phyloP scores from a whole-genome alignment of 2,888 invertebrate genomes.

The Parnassius apollo region DNA sequence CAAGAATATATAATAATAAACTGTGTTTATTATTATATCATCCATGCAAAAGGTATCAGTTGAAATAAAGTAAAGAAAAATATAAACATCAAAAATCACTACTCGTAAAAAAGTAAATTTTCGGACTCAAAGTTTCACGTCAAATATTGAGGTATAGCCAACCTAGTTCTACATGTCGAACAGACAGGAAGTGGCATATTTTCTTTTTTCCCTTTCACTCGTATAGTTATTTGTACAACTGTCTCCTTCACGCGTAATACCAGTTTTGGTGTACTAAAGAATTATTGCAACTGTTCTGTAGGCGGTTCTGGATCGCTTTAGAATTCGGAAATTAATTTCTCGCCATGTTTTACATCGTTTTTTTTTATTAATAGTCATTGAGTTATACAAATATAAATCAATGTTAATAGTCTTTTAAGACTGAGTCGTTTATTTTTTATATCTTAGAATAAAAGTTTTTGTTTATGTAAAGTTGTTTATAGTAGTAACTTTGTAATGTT shows the following conservation, averaged over 20 bases:
- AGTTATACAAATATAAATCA: too few relatives aligned
- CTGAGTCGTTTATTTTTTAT: too few relatives aligned
- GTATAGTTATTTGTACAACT: constrained; percentile 15
- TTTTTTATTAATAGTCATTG: too few relatives aligned
- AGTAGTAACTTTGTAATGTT: too few relatives aligned
- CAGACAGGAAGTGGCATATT: constrained; percentile 44
- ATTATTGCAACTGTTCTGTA: constrained; percentile 45
- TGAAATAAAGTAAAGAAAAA: too few relatives aligned
- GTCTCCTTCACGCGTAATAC: constrained; percentile 49
- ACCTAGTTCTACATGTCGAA: constrained; percentile 41
- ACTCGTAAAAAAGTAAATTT: background rate
- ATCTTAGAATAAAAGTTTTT: too few relatives aligned
- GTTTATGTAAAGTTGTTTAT: too few relatives aligned
- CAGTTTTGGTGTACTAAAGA: constrained; percentile 55
- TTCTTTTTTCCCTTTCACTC: constrained; percentile 33
- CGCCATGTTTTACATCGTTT: constrained; percentile 13
- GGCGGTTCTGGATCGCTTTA: constrained; percentile 39
- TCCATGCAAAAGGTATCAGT: too few relatives aligned
- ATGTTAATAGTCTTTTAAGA: too few relatives aligned
- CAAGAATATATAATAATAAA: too few relatives aligned
- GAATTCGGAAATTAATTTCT: constrained; percentile 30
- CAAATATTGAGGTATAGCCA: constrained; percentile 9
- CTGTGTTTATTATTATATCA: too few relatives aligned
- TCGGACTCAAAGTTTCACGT: background rate
- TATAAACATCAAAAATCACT: too few relatives aligned